Base-by-base conservation (phyloP, 2,113 vertebrate species). In the Cyprinodon variegatus region DNA sequence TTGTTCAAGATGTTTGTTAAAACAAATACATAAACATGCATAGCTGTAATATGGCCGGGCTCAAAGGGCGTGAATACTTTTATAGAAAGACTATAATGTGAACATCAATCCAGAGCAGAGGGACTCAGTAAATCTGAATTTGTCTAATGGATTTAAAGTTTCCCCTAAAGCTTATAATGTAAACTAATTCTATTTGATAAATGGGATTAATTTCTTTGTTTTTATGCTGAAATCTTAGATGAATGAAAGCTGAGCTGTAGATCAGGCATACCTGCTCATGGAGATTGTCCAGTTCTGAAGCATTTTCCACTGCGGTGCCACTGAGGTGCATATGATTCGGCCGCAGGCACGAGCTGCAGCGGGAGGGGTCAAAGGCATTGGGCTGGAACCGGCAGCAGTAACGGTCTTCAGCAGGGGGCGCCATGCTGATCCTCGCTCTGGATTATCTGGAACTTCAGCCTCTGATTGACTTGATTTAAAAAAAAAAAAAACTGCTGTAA, bases 311-410 rank as follows among this genome's bases (percentile, higher is more conserved):
- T 22, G 60, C 3, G 0, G 7, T 5, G 43, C 39, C 8, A 46
- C 45, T 78, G 14, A 84, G 38, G 81, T 93, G 91, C 92, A 91
- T 92, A 4, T 90, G 87, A 83, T 77, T 81, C 0, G 91, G 92
- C 61, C 84, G 50, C 61, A 93, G 77, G 70, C 92, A 91, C 53
- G 80, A 37, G 59, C 86, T 50, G 57, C 92, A 93, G 41, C 89
- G 87, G 40, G 88, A 86, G 4, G 86, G 83, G 86, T 93, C 90
- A 81, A 92, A 92, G 80, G 86, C 74, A 86, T 92, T 91, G 73
- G 89, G 84, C 71, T 79, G 84, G 79, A 91, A 93, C 66, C 40
- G 65, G 15, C 17, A 22, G 72, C 91, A 92, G 70, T 92, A 91
- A 43, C 15, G 72, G 77, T 93, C 89, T 61, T 77, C 84, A 80